Base-by-base conservation (phyloP, 2,113 vertebrate genomes). In the Alligator mississippiensis region DNA sequence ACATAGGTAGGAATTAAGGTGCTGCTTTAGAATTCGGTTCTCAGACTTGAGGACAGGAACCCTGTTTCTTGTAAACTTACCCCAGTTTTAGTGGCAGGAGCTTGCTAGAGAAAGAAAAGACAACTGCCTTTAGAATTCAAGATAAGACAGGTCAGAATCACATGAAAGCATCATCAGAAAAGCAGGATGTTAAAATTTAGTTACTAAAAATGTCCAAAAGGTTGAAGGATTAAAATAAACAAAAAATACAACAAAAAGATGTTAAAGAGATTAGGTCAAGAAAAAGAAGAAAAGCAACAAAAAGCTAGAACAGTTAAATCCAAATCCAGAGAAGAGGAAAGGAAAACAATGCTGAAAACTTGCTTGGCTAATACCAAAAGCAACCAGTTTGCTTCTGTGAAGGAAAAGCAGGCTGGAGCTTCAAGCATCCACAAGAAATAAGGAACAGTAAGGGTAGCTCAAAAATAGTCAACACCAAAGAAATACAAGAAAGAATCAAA, bases 81-180 rank as follows among this genome's bases (percentile, higher is more conserved):
- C 98, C 98, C 98, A 63, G 98, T 98, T 98, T 98, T 99, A 70
- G 98, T 99, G 95, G 98, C 97, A 95, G 98, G 94, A 96, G 98
- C 95, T 97, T 98, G 98, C 98, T 98, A 97, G 94, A 94, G 95
- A 94, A 97, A 97, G 87, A 89, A 95, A 93, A 86, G 94, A 96
- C 97, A 97, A 96, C 87, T 21, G 30, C 91, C 94, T 96, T 97
- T 97, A 97, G 89, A 96, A 93, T 90, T 66, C 68, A 88, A 81
- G 84, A 83, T 97, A 94, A 96, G 22, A 47, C 72, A 95, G 85
- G 80, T 55, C 93, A 96, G 92, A 87, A 89, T 59, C 78, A 90
- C 84, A 82, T 91, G 85, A 87, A 47, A 92, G 77, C 90, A 77
- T 70, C 66, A 96, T 94, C 94, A 94, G 96, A 95, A 96, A 92